phyloP scores from a whole-genome alignment of 2,888 invertebrate species.

The Acanthoscelides obtectus region DNA sequence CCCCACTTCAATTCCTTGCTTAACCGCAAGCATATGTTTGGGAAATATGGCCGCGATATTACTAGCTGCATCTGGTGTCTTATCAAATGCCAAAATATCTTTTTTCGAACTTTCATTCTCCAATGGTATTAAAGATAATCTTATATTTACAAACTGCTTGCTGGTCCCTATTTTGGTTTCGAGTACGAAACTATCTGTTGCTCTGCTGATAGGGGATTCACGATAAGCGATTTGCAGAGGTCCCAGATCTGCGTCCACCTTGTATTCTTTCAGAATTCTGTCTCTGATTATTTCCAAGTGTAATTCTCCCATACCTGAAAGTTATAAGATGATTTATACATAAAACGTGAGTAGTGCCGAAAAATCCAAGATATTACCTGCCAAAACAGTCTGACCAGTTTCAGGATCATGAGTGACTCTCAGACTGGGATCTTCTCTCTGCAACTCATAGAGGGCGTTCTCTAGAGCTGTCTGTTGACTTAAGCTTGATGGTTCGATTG shows the following conservation, averaged over 20 bases:
- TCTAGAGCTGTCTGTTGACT: conserved; percentile 73
- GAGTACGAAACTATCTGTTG: conserved; percentile 49
- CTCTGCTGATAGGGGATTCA: conserved; percentile 59
- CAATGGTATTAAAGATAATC: conserved; percentile 56
- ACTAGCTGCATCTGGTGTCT: conserved; percentile 60
- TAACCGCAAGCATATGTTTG: conserved; percentile 64
- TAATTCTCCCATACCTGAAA: conserved; percentile 91
- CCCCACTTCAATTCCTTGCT: conserved; percentile 66
- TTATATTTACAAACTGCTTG: conserved; percentile 59
- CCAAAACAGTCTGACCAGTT: conserved; percentile 82
- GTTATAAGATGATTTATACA: background rate
- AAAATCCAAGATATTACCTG: conserved; percentile 56
- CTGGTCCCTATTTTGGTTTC: conserved; percentile 62
- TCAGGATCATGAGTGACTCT: conserved; percentile 69
- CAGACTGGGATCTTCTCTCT: conserved; percentile 89
- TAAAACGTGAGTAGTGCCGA: too few species aligned
- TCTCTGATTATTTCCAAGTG: conserved; percentile 93
- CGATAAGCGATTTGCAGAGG: conserved; percentile 88
- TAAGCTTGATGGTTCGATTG: conserved; percentile 85
- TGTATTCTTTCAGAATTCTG: conserved; percentile 81
- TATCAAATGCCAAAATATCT: conserved; percentile 57
- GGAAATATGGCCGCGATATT: conserved; percentile 64
- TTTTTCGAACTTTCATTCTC: conserved; percentile 33
- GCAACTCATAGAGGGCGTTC: conserved; percentile 71
- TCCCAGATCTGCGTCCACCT: conserved; percentile 84